These are phyloP conservation scores for Drosophila tsacasi DNA, from an alignment of 1,140 invertebrate genomes.

Conservation along the genomic window DNA sequence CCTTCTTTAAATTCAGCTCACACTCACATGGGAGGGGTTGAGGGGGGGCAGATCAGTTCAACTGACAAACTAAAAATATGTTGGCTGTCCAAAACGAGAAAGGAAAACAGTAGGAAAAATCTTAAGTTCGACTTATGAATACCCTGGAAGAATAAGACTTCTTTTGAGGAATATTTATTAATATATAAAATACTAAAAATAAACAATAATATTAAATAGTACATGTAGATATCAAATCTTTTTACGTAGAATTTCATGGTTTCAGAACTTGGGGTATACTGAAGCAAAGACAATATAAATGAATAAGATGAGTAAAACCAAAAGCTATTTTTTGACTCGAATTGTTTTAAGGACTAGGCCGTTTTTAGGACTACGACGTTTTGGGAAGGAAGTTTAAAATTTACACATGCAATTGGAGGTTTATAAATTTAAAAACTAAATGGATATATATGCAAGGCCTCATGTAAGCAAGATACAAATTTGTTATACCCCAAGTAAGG, in stretches of 20 bases:
- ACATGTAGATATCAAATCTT: too few species aligned
- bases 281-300: background rate
- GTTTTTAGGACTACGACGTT: too few species aligned
- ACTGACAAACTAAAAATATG: constrained; percentile 60
- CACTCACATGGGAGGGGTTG: constrained; percentile 19
- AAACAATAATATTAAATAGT: too few species aligned
- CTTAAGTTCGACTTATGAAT: background rate
- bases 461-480: background rate
- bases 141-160: background rate
- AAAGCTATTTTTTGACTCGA: background rate
- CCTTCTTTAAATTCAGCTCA: constrained; percentile 77
- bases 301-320: background rate
- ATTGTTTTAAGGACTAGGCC: too few species aligned
- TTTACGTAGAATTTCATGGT: too few species aligned
- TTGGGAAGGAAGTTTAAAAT: background rate
- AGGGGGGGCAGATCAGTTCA: constrained; percentile 26
- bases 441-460: too few species aligned
- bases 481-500: background rate
- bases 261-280: background rate
- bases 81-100: background rate
- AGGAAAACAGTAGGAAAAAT: background rate
- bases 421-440: background rate
- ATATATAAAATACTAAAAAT: too few species aligned
- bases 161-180: background rate
- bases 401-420: accelerated